phyloP scores from a whole-genome alignment of 2,113 vertebrate genomes.

The Nycticorax nycticorax region DNA sequence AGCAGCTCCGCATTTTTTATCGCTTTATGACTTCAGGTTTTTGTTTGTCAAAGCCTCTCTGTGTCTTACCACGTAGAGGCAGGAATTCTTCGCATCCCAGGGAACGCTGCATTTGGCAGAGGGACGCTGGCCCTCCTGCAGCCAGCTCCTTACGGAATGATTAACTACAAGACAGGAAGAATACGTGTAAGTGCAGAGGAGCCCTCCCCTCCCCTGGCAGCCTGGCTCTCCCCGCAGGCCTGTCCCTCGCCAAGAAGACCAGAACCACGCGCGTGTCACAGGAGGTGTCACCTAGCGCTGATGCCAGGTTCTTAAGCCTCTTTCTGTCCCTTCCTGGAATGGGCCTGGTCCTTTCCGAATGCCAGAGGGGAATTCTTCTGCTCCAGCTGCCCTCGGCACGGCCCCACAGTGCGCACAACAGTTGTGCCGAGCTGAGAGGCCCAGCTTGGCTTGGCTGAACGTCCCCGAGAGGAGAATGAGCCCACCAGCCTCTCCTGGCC shows the following conservation, averaged over 20 bases:
- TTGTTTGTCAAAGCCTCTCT: neutral
- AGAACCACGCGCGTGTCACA: neutral
- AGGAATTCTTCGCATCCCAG: neutral
- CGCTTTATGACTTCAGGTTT: neutral
- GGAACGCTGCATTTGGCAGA: no score
- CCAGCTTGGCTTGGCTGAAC: neutral
- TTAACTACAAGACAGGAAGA: neutral
- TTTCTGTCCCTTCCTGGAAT: neutral
- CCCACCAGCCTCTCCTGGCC: neutral
- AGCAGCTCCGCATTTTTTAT: neutral
- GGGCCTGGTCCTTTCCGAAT: neutral
- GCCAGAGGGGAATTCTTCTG: neutral
- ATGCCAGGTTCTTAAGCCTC: neutral
- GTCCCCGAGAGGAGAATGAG: neutral
- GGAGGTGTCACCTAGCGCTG: neutral
- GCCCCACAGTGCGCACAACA: no score
- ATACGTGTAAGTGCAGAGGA: neutral
- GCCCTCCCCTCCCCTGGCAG: neutral
- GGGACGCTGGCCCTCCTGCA: accelerated
- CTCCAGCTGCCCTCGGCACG: neutral
- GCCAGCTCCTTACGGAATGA: accelerated
- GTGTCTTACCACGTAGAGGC: neutral
- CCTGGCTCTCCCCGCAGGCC: neutral
- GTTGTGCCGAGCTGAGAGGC: neutral
- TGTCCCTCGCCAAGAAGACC: neutral